phyloP scores from a whole-genome alignment of 2,113 vertebrate genomes.

The Kryptolebias marmoratus region DNA sequence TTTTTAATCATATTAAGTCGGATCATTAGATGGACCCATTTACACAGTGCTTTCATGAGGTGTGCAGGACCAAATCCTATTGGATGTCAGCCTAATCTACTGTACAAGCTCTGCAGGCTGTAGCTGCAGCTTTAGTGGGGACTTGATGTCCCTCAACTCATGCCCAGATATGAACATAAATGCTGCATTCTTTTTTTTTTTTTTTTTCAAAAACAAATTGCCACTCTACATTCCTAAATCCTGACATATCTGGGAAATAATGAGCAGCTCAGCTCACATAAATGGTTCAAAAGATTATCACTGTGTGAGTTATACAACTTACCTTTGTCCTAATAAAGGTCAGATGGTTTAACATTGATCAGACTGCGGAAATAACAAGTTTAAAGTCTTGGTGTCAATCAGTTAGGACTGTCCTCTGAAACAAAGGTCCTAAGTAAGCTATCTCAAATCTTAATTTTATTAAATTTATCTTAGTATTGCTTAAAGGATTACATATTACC shows the following conservation, averaged over 20 bases:
- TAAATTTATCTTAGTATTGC: too few relatives aligned
- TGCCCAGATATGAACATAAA: slow-evolving; percentile 43
- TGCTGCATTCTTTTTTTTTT: slow-evolving; percentile 60
- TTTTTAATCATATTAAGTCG: slow-evolving; percentile 73
- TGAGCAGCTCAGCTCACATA: slow-evolving; percentile 63
- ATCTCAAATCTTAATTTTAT: too few relatives aligned
- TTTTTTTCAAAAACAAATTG: slow-evolving; percentile 63
- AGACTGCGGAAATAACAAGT: background rate
- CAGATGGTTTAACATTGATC: slow-evolving; percentile 32
- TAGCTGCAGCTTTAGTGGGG: slow-evolving; percentile 53
- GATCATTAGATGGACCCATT: slow-evolving; percentile 73
- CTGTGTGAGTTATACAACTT: slow-evolving; percentile 42
- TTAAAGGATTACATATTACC: too few relatives aligned
- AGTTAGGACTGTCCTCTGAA: background rate
- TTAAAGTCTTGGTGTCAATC: background rate
- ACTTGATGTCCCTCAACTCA: slow-evolving; percentile 29
- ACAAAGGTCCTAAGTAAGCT: background rate
- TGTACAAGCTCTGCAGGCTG: slow-evolving; percentile 56
- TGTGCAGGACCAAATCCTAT: slow-evolving; percentile 69
- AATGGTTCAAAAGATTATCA: slow-evolving; percentile 66
- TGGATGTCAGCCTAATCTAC: slow-evolving; percentile 73
- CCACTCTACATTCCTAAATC: slow-evolving; percentile 70
- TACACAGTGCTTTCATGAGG: slow-evolving; percentile 66
- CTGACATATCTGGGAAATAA: slow-evolving; percentile 65
- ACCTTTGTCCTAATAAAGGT: slow-evolving; percentile 36